These are phyloP conservation scores for Apodemia duryi DNA, from an alignment of 2,888 invertebrate genomes.

Conservation along the genomic window DNA sequence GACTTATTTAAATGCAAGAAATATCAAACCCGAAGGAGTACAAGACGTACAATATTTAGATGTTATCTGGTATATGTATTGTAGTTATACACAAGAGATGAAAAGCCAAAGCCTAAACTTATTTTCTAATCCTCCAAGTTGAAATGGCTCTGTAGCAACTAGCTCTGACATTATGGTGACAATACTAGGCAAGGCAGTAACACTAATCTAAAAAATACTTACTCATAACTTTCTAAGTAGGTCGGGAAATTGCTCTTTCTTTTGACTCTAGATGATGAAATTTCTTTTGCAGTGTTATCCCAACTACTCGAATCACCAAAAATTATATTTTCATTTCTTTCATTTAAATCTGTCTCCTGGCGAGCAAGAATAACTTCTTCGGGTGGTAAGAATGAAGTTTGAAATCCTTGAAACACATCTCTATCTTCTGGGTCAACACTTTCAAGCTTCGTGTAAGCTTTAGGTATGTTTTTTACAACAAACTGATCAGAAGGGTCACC, in stretches of 20 bases:
- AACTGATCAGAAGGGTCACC: slow-evolving; percentile 61
- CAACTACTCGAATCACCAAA: slow-evolving; percentile 54
- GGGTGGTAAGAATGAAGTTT: slow-evolving; percentile 81
- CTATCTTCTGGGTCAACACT: slow-evolving; percentile 74
- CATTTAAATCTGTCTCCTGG: slow-evolving; percentile 37
- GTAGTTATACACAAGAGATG: no score
- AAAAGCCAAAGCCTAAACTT: no score
- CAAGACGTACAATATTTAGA: no score
- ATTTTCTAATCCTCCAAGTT: no score
- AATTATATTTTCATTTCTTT: slow-evolving; percentile 46
- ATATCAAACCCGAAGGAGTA: no score
- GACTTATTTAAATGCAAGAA: no score
- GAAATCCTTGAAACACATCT: slow-evolving; percentile 80
- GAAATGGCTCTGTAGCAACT: no score
- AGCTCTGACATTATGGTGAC: no score
- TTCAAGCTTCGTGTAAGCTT: slow-evolving; percentile 57
- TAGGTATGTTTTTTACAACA: slow-evolving; percentile 56
- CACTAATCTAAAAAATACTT: slow-evolving; percentile 37
- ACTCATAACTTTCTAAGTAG: slow-evolving; percentile 53
- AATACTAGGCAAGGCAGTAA: no score
- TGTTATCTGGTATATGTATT: no score
- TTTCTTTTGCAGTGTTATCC: slow-evolving; percentile 39
- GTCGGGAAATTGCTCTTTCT: slow-evolving; percentile 53
- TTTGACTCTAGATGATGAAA: slow-evolving; percentile 50
- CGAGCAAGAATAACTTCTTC: slow-evolving; percentile 69